Evolutionary conservation across 2,888 invertebrate species (phyloP).

Genomic region (Pharmacophagus antenor): DNA sequence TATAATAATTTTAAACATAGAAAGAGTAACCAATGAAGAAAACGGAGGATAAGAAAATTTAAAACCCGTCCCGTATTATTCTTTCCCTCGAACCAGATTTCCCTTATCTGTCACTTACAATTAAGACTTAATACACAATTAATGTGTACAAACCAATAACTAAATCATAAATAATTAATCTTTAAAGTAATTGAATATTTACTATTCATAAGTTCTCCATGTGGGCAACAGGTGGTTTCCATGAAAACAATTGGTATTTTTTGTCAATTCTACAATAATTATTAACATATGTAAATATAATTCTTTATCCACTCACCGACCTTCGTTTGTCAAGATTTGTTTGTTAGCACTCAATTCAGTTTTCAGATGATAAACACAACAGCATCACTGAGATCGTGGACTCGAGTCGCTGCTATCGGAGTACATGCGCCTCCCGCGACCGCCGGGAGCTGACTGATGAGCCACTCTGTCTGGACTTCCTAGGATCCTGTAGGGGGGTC

Average conservation of each 20-base stretch:
- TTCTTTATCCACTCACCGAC: slow-evolving; percentile 47
- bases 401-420: slow-evolving; percentile 37
- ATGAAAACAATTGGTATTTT: background rate
- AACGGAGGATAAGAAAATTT: background rate
- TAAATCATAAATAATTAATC: background rate
- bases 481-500: slow-evolving; percentile 45
- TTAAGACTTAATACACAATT: slow-evolving; percentile 33
- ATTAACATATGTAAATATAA: background rate
- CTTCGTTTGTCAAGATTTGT: slow-evolving; percentile 34
- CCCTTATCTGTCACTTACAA: slow-evolving; percentile 42
- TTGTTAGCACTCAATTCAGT: slow-evolving; percentile 50
- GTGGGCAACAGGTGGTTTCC: slow-evolving; percentile 22
- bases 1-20: background rate
- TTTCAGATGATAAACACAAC: slow-evolving; percentile 49
- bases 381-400: slow-evolving; percentile 59
- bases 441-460: slow-evolving; percentile 58
- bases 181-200: background rate
- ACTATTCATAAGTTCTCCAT: background rate
- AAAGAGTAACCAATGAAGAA: background rate
- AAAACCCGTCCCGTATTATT: slow-evolving; percentile 35
- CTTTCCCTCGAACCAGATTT: slow-evolving; percentile 40
- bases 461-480: slow-evolving; percentile 50
- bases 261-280: background rate
- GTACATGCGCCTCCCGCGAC: slow-evolving; percentile 48
- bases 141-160: no score